Conservation (phyloP, 1,140 invertebrate genomes). For the Hyposmocoma kahamanoa region DNA sequence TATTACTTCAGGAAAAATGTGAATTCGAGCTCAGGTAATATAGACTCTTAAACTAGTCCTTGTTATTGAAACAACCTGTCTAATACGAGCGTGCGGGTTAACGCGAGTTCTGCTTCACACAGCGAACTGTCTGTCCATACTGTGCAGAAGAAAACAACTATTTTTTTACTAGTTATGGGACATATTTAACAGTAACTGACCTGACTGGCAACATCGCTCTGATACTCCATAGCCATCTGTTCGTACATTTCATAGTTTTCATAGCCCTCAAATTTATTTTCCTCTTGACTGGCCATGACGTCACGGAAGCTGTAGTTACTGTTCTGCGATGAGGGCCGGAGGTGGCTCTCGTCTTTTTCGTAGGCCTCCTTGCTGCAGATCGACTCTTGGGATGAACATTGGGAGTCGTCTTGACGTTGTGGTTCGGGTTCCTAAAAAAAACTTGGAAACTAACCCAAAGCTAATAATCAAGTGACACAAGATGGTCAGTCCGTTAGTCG, state of each 20-base stretch:
- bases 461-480: too few species aligned
- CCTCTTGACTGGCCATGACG: constrained; percentile 40
- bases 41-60: too few species aligned
- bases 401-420: constrained; percentile 15
- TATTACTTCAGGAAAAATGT: too few species aligned
- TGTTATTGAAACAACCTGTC: too few species aligned
- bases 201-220: constrained; percentile 51
- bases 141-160: too few species aligned
- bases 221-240: constrained; percentile 56
- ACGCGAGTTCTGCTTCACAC: too few species aligned
- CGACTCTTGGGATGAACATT: constrained; percentile 49
- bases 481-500: too few species aligned
- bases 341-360: constrained; percentile 52
- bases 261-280: constrained; percentile 33
- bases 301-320: constrained; percentile 56
- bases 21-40: too few species aligned
- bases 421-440: neutral
- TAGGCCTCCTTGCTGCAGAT: constrained; percentile 15
- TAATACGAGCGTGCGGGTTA: too few species aligned
- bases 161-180: too few species aligned
- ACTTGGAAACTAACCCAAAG: too few species aligned
- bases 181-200: constrained; percentile 17
- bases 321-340: constrained; percentile 49
- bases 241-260: constrained; percentile 59
- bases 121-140: too few species aligned